phyloP scores from a whole-genome alignment of 2,888 invertebrate species.

The Biston stratarius region DNA sequence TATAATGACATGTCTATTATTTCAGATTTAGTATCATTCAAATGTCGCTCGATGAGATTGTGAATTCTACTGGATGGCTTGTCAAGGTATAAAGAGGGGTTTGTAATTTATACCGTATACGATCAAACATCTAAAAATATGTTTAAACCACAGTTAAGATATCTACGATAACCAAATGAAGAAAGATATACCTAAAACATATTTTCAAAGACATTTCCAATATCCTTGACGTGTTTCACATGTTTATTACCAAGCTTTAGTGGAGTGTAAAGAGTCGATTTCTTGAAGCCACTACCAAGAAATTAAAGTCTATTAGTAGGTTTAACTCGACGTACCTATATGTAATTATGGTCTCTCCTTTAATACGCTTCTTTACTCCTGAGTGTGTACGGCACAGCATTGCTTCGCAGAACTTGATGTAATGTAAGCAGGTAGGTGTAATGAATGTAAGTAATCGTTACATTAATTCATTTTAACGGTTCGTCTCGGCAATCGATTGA shows the following conservation, averaged over 20 bases:
- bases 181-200: slow-evolving; percentile 3
- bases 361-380: slow-evolving; percentile 1
- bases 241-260: slow-evolving; percentile 9
- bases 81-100: slow-evolving; percentile 71
- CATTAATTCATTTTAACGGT: slow-evolving; percentile 57
- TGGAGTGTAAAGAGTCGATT: slow-evolving; percentile 22
- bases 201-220: neutral
- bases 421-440: slow-evolving; percentile 36
- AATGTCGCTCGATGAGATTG: slow-evolving; percentile 82
- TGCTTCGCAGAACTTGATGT: slow-evolving; percentile 31
- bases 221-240: neutral
- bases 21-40: slow-evolving; percentile 60
- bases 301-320: slow-evolving; percentile 28
- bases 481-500: slow-evolving; percentile 55
- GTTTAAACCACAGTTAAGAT: neutral
- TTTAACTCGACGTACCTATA: slow-evolving; percentile 18
- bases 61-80: slow-evolving; percentile 81
- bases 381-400: slow-evolving; percentile 15
- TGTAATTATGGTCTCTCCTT: slow-evolving; percentile 18
- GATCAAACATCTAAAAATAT: neutral
- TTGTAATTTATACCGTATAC: slow-evolving; percentile 38
- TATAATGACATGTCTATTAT: slow-evolving; percentile 42
- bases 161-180: slow-evolving; percentile 1
- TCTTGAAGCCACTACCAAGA: slow-evolving; percentile 23
- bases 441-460: slow-evolving; percentile 54